A percentile compares a stretch with the other conserved stretches of the same genome.
Evolutionary conservation across 2,888 invertebrate genomes (phyloP).

Genomic region (Amorpha juglandis): DNA sequence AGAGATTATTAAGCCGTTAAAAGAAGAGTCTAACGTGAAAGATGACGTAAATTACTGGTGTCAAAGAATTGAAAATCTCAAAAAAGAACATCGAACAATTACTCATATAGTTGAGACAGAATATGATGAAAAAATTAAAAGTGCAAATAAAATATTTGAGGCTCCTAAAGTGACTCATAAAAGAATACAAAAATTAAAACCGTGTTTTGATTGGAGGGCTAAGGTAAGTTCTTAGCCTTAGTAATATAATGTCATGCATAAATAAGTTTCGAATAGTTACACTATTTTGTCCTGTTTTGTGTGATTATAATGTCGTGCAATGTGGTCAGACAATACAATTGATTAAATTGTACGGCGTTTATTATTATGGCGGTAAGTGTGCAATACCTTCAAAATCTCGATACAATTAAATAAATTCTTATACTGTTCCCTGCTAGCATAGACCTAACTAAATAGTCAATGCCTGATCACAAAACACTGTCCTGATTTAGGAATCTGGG

Average conservation of each 20-base stretch:
- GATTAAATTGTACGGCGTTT: no score
- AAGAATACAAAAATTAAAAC: conserved; percentile 65
- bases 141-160: conserved; percentile 56
- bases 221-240: conserved; percentile 52
- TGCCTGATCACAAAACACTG: no score
- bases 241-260: background rate
- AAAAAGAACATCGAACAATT: conserved; percentile 71
- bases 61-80: conserved; percentile 66
- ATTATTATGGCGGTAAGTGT: no score
- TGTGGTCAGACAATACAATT: no score
- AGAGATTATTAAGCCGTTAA: conserved; percentile 46
- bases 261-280: no score
- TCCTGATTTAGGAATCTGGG: no score
- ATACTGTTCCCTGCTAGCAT: no score
- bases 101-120: conserved; percentile 73
- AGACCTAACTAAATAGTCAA: no score
- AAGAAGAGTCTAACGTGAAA: conserved; percentile 44
- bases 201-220: conserved; percentile 67
- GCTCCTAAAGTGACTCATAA: conserved; percentile 56
- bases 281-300: no score
- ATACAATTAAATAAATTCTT: no score
- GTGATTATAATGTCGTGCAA: no score
- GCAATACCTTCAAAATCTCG: no score
- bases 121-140: conserved; percentile 69
- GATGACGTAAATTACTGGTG: conserved; percentile 69